phyloP scores from a whole-genome alignment of 2,113 vertebrate species.

The Parotia lawesii region DNA sequence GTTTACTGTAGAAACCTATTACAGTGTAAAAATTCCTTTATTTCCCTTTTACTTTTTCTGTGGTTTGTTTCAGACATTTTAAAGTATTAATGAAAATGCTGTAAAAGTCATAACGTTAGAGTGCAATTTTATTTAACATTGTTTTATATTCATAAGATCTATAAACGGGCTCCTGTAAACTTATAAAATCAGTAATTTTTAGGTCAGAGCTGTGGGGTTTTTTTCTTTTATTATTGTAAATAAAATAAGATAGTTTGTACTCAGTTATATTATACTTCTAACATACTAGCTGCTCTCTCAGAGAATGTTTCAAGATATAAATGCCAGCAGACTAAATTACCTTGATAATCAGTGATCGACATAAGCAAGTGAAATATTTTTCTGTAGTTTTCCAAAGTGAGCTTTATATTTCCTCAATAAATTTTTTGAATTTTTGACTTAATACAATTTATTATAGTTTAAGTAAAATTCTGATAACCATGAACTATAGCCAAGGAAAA shows the following conservation, averaged over 20 bases:
- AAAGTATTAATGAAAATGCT: constrained; percentile 32
- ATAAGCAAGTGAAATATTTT: background rate
- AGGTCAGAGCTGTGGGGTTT: background rate
- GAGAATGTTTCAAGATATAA: background rate
- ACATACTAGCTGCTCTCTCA: background rate
- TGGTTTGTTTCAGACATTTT: constrained; percentile 26
- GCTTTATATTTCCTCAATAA: background rate
- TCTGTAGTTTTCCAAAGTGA: background rate
- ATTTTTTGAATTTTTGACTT: background rate
- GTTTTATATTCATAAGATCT: background rate
- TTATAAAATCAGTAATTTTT: background rate
- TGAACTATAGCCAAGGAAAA: background rate
- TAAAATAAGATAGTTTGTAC: background rate
- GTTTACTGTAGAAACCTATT: background rate
- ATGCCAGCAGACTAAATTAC: background rate
- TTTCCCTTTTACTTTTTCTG: background rate
- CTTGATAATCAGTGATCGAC: background rate
- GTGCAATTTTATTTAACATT: constrained; percentile 23
- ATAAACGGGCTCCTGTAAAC: constrained; percentile 2
- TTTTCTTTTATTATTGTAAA: background rate
- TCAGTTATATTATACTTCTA: background rate
- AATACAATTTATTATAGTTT: background rate
- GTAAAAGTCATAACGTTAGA: constrained; percentile 8
- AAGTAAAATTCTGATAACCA: background rate
- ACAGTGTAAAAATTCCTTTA: background rate